phyloP scores from a whole-genome alignment of 2,797 vertebrate genomes.

The Epinephelus awoara region DNA sequence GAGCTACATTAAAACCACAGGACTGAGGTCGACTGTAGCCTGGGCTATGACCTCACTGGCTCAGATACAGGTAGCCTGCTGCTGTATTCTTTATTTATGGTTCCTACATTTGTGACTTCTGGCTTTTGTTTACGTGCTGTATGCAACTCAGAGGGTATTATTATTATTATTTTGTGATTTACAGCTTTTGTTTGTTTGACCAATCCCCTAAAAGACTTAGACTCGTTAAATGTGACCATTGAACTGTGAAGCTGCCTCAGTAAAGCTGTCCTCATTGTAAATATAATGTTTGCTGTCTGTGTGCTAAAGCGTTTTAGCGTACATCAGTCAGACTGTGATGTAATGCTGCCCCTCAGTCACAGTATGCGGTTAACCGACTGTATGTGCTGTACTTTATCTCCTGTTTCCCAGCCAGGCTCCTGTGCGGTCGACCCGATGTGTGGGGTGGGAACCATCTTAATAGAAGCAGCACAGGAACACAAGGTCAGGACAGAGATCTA shows the following conservation, averaged over 20 bases:
- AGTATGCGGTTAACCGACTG: neutral
- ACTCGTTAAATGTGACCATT: neutral
- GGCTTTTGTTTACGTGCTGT: neutral
- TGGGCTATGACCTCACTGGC: conserved; percentile 94
- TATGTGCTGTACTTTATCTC: conserved; percentile 13
- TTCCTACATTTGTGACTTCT: neutral
- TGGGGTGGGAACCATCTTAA: conserved; percentile 93
- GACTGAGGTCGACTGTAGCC: conserved; percentile 91
- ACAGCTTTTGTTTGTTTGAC: neutral
- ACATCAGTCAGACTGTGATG: neutral
- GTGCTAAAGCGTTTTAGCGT: neutral
- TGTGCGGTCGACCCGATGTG: conserved; percentile 96
- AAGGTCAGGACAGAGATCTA: conserved; percentile 80
- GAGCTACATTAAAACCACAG: conserved; percentile 89
- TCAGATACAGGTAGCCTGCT: conserved; percentile 86
- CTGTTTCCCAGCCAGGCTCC: conserved; percentile 83
- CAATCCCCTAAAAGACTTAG: neutral
- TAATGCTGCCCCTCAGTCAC: neutral
- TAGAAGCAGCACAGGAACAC: conserved; percentile 94
- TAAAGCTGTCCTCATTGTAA: neutral
- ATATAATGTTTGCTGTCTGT: neutral
- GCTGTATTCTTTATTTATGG: neutral
- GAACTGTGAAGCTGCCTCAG: neutral
- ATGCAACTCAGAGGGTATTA: neutral
- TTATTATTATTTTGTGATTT: neutral